Evolutionary conservation across 2,797 vertebrate genomes (phyloP).

Genomic region (Streptopelia turtur): DNA sequence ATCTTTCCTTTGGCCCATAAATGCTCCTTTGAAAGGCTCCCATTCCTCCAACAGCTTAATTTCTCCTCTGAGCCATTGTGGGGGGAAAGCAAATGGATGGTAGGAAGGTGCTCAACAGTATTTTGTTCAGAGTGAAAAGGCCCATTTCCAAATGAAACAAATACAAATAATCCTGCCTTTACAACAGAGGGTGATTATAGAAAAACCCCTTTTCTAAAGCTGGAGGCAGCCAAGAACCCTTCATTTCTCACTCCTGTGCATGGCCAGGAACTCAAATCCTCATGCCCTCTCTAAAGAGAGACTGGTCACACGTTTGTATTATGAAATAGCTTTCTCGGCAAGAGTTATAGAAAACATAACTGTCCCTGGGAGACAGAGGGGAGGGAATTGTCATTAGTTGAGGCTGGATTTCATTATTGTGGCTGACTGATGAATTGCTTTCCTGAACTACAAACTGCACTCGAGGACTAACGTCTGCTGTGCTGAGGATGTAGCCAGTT

Average conservation of each 20-base stretch:
- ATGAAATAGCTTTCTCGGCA: background rate
- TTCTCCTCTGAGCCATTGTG: slow-evolving; percentile 27
- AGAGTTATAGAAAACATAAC: slow-evolving; percentile 43
- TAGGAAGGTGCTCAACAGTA: slow-evolving; percentile 36
- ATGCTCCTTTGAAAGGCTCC: slow-evolving; percentile 41
- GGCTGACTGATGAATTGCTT: slow-evolving; percentile 14
- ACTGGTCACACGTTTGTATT: background rate
- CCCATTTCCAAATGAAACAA: slow-evolving; percentile 63
- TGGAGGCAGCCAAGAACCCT: slow-evolving; percentile 40
- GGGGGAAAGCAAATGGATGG: slow-evolving; percentile 5
- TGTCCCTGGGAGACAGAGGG: slow-evolving; percentile 15
- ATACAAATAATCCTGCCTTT: slow-evolving; percentile 60
- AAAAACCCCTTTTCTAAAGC: slow-evolving; percentile 44
- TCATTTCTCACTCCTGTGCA: slow-evolving; percentile 38
- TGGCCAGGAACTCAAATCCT: slow-evolving; percentile 7
- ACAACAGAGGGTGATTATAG: slow-evolving; percentile 49
- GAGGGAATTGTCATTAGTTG: slow-evolving; percentile 9
- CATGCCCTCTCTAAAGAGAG: background rate
- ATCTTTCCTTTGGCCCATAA: slow-evolving; percentile 39
- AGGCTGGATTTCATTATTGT: slow-evolving; percentile 17
- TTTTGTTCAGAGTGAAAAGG: slow-evolving; percentile 39
- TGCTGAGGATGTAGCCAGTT: background rate
- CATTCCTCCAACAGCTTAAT: background rate
- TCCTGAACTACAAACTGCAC: slow-evolving; percentile 17
- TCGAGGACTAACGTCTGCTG: background rate